A percentile compares a stretch with the other conserved stretches of the same genome.
Evolutionary conservation across 1,140 invertebrate species (phyloP).

Genomic region (Leptinotarsa defecta): DNA sequence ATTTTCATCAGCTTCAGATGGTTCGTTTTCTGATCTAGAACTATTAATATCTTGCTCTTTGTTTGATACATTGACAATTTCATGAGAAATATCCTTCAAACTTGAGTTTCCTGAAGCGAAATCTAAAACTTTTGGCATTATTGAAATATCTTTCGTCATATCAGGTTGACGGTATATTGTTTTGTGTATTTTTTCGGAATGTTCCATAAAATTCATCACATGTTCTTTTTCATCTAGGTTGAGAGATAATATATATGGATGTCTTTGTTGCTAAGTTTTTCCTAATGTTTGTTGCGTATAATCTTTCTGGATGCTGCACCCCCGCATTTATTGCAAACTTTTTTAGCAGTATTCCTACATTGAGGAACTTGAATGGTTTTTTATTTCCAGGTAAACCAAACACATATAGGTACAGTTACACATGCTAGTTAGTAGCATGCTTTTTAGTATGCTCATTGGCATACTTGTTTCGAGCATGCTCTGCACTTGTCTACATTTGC

Average conservation of each 20-base stretch:
- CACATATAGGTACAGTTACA: too few species aligned
- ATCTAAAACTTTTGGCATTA: slow-evolving; percentile 2
- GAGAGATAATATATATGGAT: not conserved
- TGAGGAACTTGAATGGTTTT: not conserved
- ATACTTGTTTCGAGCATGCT: too few species aligned
- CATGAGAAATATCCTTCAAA: not conserved
- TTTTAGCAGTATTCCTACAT: not conserved
- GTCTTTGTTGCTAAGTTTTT: slow-evolving; percentile 2
- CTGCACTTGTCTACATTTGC: too few species aligned
- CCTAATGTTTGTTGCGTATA: not conserved
- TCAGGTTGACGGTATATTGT: not conserved
- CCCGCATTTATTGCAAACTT: not conserved
- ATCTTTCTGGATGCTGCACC: not conserved
- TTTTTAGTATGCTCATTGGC: too few species aligned
- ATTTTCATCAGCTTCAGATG: too few species aligned
- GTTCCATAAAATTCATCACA: not conserved
- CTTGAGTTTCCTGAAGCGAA: not conserved
- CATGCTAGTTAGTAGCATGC: too few species aligned
- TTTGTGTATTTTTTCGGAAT: not conserved
- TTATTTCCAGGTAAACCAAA: not conserved
- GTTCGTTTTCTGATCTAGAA: too few species aligned
- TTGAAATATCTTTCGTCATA: not conserved
- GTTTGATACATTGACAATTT: not conserved
- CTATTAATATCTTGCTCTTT: not conserved
- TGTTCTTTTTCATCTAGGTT: not conserved